phyloP scores from a whole-genome alignment of 2,797 vertebrate genomes.

The Leucoraja ocellata region DNA sequence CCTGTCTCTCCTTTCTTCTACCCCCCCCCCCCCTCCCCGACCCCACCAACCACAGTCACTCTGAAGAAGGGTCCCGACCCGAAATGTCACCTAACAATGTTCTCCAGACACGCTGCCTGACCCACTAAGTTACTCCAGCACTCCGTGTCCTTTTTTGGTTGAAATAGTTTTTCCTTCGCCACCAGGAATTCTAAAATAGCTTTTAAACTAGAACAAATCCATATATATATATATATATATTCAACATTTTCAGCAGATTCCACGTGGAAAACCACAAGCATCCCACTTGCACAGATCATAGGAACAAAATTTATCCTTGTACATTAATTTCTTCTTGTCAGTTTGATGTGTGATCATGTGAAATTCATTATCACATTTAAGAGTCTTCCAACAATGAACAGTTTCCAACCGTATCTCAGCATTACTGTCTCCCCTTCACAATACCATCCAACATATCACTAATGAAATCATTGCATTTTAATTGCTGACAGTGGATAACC shows the following conservation, averaged over 20 bases:
- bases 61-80: too few species aligned
- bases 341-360: background rate
- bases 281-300: background rate
- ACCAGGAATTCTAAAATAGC: background rate
- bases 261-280: background rate
- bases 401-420: background rate
- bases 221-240: background rate
- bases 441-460: background rate
- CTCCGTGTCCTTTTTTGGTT: too few species aligned
- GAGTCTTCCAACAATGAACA: background rate
- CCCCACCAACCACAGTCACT: too few species aligned
- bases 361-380: background rate
- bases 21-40: too few species aligned
- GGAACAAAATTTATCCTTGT: background rate
- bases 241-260: background rate
- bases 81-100: too few species aligned
- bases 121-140: too few species aligned
- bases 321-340: background rate
- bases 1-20: too few species aligned
- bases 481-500: background rate
- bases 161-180: background rate
- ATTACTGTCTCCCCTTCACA: background rate
- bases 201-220: background rate
- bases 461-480: background rate
- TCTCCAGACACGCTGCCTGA: too few species aligned